Conservation (phyloP, 2,113 vertebrate genomes). For the Balaenoptera acutorostrata region DNA sequence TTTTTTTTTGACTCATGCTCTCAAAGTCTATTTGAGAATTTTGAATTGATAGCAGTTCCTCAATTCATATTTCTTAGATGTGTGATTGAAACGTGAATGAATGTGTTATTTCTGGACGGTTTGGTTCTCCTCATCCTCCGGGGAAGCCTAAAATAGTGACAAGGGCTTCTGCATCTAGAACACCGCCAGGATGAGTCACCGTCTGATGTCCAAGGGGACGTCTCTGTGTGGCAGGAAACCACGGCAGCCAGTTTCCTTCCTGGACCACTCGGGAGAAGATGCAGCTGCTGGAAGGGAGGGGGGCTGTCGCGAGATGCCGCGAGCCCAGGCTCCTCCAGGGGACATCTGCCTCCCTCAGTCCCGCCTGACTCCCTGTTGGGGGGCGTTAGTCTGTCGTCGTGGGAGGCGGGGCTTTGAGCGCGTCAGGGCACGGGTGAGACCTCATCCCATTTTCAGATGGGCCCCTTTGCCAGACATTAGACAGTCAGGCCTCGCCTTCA, state of each 20-base stretch:
- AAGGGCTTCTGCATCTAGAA: not conserved
- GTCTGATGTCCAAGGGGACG: not conserved
- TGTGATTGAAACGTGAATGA: not conserved
- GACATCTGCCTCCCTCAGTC: not conserved
- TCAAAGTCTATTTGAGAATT: not conserved
- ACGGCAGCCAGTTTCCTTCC: rapidly evolving
- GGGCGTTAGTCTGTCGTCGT: too few species aligned
- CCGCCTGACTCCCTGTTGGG: rapidly evolving
- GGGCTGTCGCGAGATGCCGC: rapidly evolving
- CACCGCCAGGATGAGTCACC: not conserved
- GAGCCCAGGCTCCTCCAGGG: not conserved
- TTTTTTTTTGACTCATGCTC: not conserved
- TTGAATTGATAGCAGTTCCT: too few species aligned
- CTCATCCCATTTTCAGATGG: not conserved
- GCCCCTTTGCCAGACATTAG: too few species aligned
- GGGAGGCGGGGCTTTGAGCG: rapidly evolving
- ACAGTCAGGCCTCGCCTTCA: not conserved
- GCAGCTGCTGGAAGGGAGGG: not conserved
- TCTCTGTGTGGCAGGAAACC: not conserved
- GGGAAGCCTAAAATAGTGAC: not conserved
- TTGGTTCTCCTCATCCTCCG: not conserved
- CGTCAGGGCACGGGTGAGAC: rapidly evolving
- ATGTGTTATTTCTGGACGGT: not conserved
- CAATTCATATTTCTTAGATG: rapidly evolving
- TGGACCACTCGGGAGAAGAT: not conserved